A percentile compares a stretch with the other conserved stretches of the same genome.
These are phyloP conservation scores for Rhinichthys osculus DNA, from an alignment of 2,797 vertebrate genomes.

Conservation along the genomic window DNA sequence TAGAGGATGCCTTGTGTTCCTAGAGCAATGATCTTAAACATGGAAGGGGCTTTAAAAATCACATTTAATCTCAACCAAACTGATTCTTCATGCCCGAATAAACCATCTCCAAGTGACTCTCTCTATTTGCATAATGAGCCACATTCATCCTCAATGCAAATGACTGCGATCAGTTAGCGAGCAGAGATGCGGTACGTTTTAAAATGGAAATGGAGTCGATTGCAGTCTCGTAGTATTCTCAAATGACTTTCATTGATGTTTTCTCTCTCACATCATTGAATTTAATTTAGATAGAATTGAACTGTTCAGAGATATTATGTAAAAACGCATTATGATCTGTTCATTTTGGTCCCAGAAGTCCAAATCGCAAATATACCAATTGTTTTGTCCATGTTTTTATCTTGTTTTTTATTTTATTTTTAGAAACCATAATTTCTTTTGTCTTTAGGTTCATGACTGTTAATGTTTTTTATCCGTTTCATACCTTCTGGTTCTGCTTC, in stretches of 20 bases:
- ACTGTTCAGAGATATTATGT: not conserved
- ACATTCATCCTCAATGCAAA: conserved; percentile 47
- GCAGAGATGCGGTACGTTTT: conserved; percentile 14
- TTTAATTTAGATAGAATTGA: conserved; percentile 28
- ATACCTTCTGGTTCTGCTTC: conserved; percentile 4
- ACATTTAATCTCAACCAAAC: conserved; percentile 36
- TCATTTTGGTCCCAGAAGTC: not conserved
- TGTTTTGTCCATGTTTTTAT: conserved; percentile 2
- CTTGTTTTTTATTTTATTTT: not conserved
- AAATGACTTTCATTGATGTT: conserved; percentile 3
- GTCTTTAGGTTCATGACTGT: not conserved
- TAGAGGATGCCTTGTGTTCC: conserved; percentile 31
- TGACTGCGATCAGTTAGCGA: conserved; percentile 31
- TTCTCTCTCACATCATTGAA: conserved; percentile 22
- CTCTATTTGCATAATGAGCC: conserved; percentile 47
- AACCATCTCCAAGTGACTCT: conserved; percentile 19
- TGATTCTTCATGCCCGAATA: conserved; percentile 48
- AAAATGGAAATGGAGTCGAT: conserved; percentile 23
- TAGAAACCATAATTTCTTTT: not conserved
- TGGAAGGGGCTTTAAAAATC: conserved; percentile 46
- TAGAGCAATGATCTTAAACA: conserved; percentile 34
- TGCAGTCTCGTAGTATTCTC: conserved; percentile 13
- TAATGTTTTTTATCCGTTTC: conserved; percentile 9
- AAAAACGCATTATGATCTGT: not conserved
- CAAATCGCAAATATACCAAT: not conserved